Evolutionary conservation across 1,140 invertebrate species (phyloP).

Genomic region (Ceratina australensis): DNA sequence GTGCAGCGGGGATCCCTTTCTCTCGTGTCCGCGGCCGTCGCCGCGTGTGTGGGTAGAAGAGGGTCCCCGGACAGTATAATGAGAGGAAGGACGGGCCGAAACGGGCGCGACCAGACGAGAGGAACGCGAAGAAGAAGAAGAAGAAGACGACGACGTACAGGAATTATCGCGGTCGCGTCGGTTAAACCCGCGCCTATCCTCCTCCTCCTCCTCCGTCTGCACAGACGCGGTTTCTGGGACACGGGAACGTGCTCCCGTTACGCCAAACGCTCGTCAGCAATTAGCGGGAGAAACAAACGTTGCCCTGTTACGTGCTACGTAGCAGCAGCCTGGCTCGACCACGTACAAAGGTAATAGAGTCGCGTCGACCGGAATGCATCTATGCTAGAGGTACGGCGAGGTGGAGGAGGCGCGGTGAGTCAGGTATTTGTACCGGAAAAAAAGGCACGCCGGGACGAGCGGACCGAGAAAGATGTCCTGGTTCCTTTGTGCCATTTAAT

Average conservation of each 20-base stretch:
- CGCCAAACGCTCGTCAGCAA: constrained; percentile 57
- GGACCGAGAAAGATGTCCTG: constrained; percentile 37
- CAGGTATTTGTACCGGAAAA: constrained; percentile 37
- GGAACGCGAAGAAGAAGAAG: not conserved
- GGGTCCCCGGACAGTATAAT: constrained; percentile 49
- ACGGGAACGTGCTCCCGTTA: constrained; percentile 60
- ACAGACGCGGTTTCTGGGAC: constrained; percentile 58
- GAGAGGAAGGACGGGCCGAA: constrained; percentile 34
- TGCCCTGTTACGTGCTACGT: constrained; percentile 32
- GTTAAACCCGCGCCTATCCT: not conserved
- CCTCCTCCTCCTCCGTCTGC: too few relatives aligned
- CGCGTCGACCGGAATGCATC: constrained; percentile 9
- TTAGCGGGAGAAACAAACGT: constrained; percentile 58
- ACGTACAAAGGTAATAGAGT: constrained; percentile 46
- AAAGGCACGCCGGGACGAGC: constrained; percentile 14
- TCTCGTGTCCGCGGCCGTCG: not conserved
- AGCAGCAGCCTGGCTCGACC: constrained; percentile 6
- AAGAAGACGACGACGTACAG: constrained; percentile 1
- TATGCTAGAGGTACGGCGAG: not conserved
- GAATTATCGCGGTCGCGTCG: constrained; percentile 17
- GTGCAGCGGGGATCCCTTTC: constrained; percentile 19
- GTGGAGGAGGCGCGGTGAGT: too few relatives aligned
- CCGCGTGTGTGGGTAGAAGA: constrained; percentile 46
- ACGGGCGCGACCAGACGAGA: not conserved
- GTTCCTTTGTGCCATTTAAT: constrained; percentile 30